Evolutionary conservation across 2,113 vertebrate genomes (phyloP).

Genomic region (Cyprinodon variegatus): DNA sequence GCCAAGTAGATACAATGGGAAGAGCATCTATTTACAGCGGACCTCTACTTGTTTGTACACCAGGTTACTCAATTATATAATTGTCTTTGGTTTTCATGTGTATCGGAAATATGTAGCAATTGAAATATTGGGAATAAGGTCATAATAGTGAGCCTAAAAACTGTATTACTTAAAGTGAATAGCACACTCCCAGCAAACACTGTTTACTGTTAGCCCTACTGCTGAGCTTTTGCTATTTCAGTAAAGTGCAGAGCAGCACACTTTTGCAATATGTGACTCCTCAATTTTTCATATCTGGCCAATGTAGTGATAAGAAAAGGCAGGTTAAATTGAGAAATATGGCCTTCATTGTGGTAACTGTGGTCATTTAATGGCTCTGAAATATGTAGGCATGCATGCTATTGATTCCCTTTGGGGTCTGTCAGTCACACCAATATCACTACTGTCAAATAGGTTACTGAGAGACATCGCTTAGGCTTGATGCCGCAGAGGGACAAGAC

Average conservation of each 20-base stretch:
- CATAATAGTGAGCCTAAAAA: slow-evolving; percentile 61
- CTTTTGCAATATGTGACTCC: slow-evolving; percentile 25
- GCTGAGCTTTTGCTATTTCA: slow-evolving; percentile 13
- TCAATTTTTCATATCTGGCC: slow-evolving; percentile 48
- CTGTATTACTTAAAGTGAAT: slow-evolving; percentile 45
- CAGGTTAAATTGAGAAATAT: slow-evolving; percentile 69
- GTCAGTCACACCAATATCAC: slow-evolving; percentile 73
- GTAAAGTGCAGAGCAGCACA: background rate
- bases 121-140: slow-evolving; percentile 53
- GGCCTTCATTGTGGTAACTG: slow-evolving; percentile 59
- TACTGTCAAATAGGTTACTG: slow-evolving; percentile 62
- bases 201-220: slow-evolving; percentile 30
- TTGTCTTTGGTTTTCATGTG: slow-evolving; percentile 73
- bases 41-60: slow-evolving; percentile 64
- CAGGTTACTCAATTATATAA: slow-evolving; percentile 69
- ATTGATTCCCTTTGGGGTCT: slow-evolving; percentile 71
- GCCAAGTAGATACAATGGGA: background rate
- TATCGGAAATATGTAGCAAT: slow-evolving; percentile 56
- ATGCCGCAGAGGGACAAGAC: slow-evolving; percentile 12
- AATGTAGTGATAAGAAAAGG: slow-evolving; percentile 55
- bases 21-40: slow-evolving; percentile 35
- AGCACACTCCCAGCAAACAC: slow-evolving; percentile 33
- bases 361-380: slow-evolving; percentile 69
- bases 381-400: slow-evolving; percentile 68
- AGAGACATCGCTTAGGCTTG: slow-evolving; percentile 63